These are phyloP conservation scores for Trididemnum miniatum DNA, from an alignment of 23 tunicate species.

Conservation along the genomic window DNA sequence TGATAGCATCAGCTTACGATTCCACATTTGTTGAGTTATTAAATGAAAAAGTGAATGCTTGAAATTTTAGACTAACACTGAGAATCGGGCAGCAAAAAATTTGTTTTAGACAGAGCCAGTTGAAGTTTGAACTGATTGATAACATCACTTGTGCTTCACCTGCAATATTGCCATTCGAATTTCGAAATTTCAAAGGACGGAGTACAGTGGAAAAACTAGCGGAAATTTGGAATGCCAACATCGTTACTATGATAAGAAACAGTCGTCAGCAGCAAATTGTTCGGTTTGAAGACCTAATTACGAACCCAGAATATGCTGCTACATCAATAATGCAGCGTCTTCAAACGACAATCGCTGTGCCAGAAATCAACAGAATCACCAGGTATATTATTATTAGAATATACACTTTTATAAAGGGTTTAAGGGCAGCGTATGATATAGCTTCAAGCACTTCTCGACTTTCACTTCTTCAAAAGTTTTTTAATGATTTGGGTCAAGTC, in stretches of 20 bases:
- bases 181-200: background rate
- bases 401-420: no score
- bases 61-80: no score
- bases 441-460: no score
- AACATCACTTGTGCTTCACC: conserved; percentile 7
- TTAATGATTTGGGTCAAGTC: no score
- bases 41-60: no score
- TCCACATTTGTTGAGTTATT: no score
- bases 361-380: conserved; percentile 44
- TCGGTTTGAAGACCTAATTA: conserved; percentile 65
- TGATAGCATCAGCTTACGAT: no score
- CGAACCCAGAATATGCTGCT: conserved; percentile 37
- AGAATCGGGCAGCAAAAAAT: no score
- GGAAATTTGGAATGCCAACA: conserved; percentile 55
- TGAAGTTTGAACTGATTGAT: background rate
- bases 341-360: conserved; percentile 54
- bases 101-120: background rate
- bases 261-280: conserved; percentile 66
- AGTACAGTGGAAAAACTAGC: conserved; percentile 49
- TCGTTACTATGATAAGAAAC: conserved; percentile 16
- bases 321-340: conserved; percentile 27
- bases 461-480: no score
- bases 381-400: conserved; percentile 34
- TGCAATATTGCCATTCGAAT: conserved; percentile 17
- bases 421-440: background rate